A percentile compares a stretch with the other conserved stretches of the same genome.
phyloP scores from a whole-genome alignment of 2,888 invertebrate genomes.

The Escarpia spicata region DNA sequence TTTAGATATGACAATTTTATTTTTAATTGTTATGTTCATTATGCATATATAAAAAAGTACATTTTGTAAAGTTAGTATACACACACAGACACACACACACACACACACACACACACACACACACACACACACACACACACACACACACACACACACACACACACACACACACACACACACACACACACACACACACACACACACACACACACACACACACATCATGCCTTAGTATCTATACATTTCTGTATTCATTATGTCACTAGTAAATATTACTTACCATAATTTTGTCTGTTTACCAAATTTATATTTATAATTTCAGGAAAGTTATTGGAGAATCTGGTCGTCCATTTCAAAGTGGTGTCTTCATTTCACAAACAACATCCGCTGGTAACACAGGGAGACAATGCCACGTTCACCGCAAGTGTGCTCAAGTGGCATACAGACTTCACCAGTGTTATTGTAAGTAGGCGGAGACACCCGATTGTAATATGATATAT shows the following conservation, averaged over 20 bases:
- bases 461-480: constrained; percentile 40
- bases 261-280: not conserved
- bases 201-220: too few species aligned
- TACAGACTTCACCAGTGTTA: constrained; percentile 40
- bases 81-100: too few species aligned
- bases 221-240: not conserved
- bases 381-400: not conserved
- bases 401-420: constrained; percentile 39
- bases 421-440: constrained; percentile 47
- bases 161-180: too few species aligned
- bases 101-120: too few species aligned
- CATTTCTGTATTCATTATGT: not conserved
- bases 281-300: not conserved
- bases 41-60: too few species aligned
- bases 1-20: too few species aligned
- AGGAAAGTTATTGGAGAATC: constrained; percentile 1
- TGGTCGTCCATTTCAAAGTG: not conserved
- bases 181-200: too few species aligned
- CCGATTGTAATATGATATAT: not conserved
- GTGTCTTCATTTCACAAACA: constrained; percentile 7
- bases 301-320: not conserved
- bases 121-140: too few species aligned
- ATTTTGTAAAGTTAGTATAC: too few species aligned
- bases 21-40: too few species aligned
- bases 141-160: too few species aligned